phyloP scores from a whole-genome alignment of 1,140 invertebrate species.

The Bactericera cockerelli region DNA sequence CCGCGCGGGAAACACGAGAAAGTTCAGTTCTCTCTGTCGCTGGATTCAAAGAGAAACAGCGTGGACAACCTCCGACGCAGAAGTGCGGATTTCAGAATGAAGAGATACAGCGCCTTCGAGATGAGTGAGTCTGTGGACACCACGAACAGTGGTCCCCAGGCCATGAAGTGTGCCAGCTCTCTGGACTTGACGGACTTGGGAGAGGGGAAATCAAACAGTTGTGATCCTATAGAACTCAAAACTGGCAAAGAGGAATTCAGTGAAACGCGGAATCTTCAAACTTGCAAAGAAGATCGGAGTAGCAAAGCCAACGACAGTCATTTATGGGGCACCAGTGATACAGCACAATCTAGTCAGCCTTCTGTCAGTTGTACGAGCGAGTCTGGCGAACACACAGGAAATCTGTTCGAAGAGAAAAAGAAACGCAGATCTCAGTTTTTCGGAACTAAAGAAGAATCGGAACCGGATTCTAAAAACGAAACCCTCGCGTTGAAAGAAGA shows the following conservation, averaged over 20 bases:
- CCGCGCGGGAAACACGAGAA: not conserved
- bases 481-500: not conserved
- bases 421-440: not conserved
- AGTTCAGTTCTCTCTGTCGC: not conserved
- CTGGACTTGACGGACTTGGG: not conserved
- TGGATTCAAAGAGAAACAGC: not conserved
- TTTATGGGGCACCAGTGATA: too few relatives aligned
- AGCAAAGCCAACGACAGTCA: too few relatives aligned
- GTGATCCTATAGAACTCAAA: not conserved
- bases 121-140: not conserved
- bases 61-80: not conserved
- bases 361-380: not conserved
- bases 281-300: not conserved
- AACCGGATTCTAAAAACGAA: too few relatives aligned
- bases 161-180: not conserved
- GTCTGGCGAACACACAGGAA: not conserved
- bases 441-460: not conserved
- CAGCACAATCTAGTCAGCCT: not conserved
- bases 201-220: not conserved
- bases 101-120: not conserved
- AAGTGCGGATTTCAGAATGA: constrained; percentile 2
- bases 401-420: not conserved
- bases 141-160: not conserved
- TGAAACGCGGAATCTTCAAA: too few relatives aligned
- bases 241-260: constrained; percentile 1